Evolutionary conservation across 2,888 invertebrate species (phyloP).

Genomic region (Epiblema foenella): DNA sequence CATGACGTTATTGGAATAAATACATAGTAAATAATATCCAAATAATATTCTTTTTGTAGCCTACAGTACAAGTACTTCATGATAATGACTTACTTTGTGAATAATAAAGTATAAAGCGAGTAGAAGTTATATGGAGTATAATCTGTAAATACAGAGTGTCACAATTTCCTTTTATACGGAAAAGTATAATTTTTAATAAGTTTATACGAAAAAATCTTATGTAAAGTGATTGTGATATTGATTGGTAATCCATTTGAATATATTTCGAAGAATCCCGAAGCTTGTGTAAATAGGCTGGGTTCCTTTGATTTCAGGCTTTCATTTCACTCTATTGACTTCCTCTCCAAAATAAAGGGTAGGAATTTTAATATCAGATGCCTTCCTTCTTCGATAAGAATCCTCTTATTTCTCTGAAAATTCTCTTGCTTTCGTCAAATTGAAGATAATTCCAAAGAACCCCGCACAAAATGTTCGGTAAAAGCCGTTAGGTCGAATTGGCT

Average conservation of each 20-base stretch:
- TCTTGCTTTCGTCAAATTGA: constrained; percentile 22
- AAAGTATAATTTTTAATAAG: constrained; percentile 7
- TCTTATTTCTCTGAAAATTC: constrained; percentile 36
- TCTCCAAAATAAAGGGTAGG: constrained; percentile 65
- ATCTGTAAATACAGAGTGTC: no score
- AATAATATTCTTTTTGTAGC: no score
- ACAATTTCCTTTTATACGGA: not conserved
- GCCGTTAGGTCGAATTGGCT: no score
- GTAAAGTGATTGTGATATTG: not conserved
- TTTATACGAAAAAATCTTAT: not conserved
- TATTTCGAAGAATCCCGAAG: constrained; percentile 47
- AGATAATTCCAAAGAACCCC: constrained; percentile 28
- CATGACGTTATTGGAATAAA: no score
- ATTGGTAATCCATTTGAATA: constrained; percentile 44
- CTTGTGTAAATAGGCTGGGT: constrained; percentile 57
- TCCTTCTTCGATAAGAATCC: constrained; percentile 46
- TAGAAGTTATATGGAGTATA: no score
- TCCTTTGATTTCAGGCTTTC: constrained; percentile 63
- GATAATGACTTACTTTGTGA: no score
- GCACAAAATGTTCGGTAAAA: no score
- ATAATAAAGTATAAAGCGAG: no score
- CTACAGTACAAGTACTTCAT: no score
- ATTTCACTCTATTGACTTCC: constrained; percentile 69
- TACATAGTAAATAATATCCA: no score
- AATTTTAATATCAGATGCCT: constrained; percentile 69